Percentiles rank a stretch among this genome's conserved stretches.
phyloP scores from a whole-genome alignment of 2,113 vertebrate species.

The Saccopteryx bilineata region DNA sequence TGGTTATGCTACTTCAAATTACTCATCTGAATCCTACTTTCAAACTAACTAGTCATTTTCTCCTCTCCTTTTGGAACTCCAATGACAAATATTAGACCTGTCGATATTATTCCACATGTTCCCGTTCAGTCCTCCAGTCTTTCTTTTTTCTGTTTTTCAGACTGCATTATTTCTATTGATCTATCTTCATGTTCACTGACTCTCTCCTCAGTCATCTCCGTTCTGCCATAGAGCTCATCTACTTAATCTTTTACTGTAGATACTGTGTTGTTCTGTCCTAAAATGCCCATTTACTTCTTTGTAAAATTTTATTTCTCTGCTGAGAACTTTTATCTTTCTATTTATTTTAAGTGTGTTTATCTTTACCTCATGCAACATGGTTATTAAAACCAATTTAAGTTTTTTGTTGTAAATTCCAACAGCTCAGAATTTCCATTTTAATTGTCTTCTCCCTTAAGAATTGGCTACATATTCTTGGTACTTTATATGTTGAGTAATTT shows the following conservation, averaged over 20 bases:
- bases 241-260: not conserved
- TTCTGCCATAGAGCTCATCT: not conserved
- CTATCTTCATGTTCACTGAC: not conserved
- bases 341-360: not conserved
- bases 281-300: conserved; percentile 30
- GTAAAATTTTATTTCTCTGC: not conserved
- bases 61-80: not conserved
- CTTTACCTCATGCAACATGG: not conserved
- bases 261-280: conserved; percentile 3
- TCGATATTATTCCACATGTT: not conserved
- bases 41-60: not conserved
- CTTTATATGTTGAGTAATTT: not conserved
- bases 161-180: not conserved
- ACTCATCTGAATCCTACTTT: not conserved
- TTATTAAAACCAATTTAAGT: not conserved
- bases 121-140: not conserved
- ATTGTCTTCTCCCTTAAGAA: not conserved
- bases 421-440: not conserved
- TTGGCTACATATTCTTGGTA: not conserved
- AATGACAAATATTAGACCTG: not conserved
- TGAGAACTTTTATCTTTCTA: not conserved
- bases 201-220: not conserved
- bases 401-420: not conserved
- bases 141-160: not conserved
- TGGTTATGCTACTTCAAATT: not conserved